Percentiles rank a stretch among this genome's conserved stretches.
These are phyloP conservation scores for Heliconius erato DNA, from an alignment of 2,888 invertebrate genomes.

Conservation along the genomic window DNA sequence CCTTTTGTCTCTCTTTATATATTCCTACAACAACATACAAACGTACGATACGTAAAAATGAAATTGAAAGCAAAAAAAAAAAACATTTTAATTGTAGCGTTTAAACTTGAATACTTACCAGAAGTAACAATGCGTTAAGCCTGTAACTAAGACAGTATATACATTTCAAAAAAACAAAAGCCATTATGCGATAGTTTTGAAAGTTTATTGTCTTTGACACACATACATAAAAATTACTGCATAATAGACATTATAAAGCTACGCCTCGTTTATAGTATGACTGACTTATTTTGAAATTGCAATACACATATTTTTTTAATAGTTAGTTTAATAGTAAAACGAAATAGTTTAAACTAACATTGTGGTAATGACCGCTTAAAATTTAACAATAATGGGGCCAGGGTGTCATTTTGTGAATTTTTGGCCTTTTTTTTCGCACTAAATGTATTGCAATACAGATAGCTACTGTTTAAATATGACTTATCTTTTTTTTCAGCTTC, in stretches of 20 bases:
- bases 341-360: not conserved
- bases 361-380: not conserved
- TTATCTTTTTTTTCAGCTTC: not conserved
- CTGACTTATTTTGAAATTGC: constrained; percentile 26
- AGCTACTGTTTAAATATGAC: not conserved
- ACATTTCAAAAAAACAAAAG: constrained; percentile 44
- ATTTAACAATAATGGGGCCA: not conserved
- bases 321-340: not conserved
- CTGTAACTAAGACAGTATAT: constrained; percentile 23
- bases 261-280: constrained; percentile 36
- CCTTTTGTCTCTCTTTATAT: not conserved
- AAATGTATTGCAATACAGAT: not conserved
- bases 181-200: constrained; percentile 56
- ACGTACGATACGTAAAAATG: not conserved
- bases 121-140: constrained; percentile 16
- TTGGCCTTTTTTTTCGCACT: not conserved
- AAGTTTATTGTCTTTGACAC: constrained; percentile 69
- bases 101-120: constrained; percentile 8
- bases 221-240: constrained; percentile 59
- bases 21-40: not conserved
- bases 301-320: not conserved
- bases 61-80: not conserved
- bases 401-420: not conserved
- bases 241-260: constrained; percentile 48
- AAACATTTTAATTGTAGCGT: not conserved